phyloP scores from a whole-genome alignment of 2,113 vertebrate species.

The Ornithorhynchus anatinus region DNA sequence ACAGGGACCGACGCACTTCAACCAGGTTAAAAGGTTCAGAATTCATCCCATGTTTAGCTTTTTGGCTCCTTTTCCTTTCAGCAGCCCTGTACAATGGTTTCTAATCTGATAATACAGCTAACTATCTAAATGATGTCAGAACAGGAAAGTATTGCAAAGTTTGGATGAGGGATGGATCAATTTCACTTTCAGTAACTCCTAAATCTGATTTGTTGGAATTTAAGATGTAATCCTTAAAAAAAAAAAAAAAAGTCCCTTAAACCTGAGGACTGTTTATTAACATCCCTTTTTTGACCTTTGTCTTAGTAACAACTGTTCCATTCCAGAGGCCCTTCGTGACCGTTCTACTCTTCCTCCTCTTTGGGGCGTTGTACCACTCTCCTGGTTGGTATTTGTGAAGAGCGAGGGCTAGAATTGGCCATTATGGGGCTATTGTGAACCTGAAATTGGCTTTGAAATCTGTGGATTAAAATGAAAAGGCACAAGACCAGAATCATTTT shows the following conservation, averaged over 20 bases:
- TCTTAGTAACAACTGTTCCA: conserved; percentile 61
- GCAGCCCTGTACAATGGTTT: conserved; percentile 75
- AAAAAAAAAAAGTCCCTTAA: conserved; percentile 70
- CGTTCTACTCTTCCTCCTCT: neutral
- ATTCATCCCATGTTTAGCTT: conserved; percentile 81
- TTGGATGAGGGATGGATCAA: conserved; percentile 84
- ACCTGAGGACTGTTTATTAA: conserved; percentile 78
- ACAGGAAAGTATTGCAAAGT: conserved; percentile 83
- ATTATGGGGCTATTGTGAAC: neutral
- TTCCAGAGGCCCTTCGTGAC: neutral
- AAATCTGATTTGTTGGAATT: conserved; percentile 89
- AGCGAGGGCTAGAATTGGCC: too few species aligned
- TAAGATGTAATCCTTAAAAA: conserved; percentile 84
- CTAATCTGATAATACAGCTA: conserved; percentile 85
- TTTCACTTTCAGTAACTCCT: conserved; percentile 84
- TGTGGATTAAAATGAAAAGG: neutral
- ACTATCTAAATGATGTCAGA: conserved; percentile 82
- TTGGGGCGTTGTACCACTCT: neutral
- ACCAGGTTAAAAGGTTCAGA: conserved; percentile 87
- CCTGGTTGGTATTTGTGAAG: too few species aligned
- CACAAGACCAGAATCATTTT: conserved; percentile 8
- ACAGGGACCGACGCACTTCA: conserved; percentile 80
- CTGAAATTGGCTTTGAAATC: conserved; percentile 9
- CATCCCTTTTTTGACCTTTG: conserved; percentile 74
- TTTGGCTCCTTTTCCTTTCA: conserved; percentile 80